Conservation (phyloP, 2,113 vertebrate genomes). For the Chaetura pelagica region DNA sequence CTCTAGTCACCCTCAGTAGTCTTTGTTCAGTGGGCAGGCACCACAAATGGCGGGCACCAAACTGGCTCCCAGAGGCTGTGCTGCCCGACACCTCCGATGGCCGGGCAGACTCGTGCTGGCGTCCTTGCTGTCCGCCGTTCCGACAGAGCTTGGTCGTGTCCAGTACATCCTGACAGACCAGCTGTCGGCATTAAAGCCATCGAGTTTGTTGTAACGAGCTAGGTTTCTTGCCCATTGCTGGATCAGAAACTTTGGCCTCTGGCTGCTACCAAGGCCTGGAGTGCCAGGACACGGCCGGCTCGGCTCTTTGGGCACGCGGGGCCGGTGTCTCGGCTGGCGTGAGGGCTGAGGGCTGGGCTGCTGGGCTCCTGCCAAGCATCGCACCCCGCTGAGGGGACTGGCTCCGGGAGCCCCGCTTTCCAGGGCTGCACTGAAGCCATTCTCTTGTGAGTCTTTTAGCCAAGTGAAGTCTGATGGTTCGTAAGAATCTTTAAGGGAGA, state of each 20-base stretch:
- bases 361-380: neutral
- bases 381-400: accelerated
- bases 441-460: neutral
- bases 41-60: accelerated
- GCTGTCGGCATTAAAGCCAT: neutral
- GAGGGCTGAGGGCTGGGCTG: accelerated
- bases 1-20: neutral
- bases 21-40: neutral
- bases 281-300: accelerated
- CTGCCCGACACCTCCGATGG: neutral
- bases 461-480: neutral
- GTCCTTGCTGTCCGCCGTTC: accelerated
- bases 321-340: too few species aligned
- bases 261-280: neutral
- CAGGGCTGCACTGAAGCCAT: neutral
- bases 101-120: accelerated
- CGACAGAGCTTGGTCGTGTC: accelerated
- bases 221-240: accelerated
- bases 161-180: neutral
- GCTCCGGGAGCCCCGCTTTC: neutral
- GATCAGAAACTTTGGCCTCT: neutral
- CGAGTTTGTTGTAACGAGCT: neutral
- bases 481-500: neutral
- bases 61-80: accelerated
- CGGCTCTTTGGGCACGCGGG: neutral